Conservation (phyloP, 1,140 invertebrate species). For the Apolygus lucorum region DNA sequence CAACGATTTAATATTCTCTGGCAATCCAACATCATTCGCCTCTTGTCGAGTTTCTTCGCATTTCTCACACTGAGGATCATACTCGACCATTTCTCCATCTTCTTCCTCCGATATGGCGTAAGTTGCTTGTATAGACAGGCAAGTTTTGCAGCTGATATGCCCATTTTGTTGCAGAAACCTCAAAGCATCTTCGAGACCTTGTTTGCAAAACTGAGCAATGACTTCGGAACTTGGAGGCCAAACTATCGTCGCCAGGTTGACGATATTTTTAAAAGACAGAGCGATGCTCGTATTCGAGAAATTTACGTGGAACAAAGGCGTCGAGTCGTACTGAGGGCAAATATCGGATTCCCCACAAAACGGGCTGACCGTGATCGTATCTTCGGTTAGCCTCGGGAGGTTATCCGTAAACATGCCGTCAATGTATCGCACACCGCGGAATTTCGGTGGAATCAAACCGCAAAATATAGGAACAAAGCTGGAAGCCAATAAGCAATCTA, state of each 20-base stretch:
- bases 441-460: constrained; percentile 82
- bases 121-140: constrained; percentile 71
- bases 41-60: constrained; percentile 52
- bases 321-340: constrained; percentile 83
- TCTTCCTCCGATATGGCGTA: constrained; percentile 63
- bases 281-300: constrained; percentile 92
- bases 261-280: constrained; percentile 82
- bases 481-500: constrained; percentile 86
- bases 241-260: constrained; percentile 79
- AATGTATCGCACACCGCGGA: constrained; percentile 85
- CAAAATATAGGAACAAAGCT: constrained; percentile 95
- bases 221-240: constrained; percentile 91
- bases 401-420: constrained; percentile 97
- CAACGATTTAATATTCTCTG: constrained; percentile 71
- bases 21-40: constrained; percentile 71
- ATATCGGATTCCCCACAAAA: constrained; percentile 98
- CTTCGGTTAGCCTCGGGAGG: constrained; percentile 82
- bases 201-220: constrained; percentile 91
- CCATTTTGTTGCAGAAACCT: constrained; percentile 87
- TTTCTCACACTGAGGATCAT: constrained; percentile 71
- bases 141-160: constrained; percentile 74
- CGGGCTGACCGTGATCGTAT: constrained; percentile 94
- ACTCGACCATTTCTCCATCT: constrained; percentile 55
- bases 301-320: constrained; percentile 81
- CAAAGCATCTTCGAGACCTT: constrained; percentile 94